Conservation (phyloP, 2,888 invertebrate species). For the Drosophila robusta region DNA sequence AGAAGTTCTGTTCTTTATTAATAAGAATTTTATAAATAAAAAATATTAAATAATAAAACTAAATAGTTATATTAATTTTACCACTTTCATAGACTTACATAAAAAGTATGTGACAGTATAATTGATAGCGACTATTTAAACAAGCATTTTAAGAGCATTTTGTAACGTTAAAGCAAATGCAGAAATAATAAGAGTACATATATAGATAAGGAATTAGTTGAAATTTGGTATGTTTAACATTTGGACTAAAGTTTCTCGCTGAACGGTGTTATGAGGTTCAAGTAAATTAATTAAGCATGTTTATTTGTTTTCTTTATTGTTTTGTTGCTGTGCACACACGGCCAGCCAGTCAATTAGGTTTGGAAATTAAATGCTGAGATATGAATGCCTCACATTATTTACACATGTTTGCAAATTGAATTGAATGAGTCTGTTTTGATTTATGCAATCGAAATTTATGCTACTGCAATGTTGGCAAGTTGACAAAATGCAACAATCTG, state of each 20-base stretch:
- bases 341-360: constrained; percentile 39
- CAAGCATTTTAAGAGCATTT: too few species aligned
- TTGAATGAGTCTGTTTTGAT: constrained; percentile 54
- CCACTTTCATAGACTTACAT: too few species aligned
- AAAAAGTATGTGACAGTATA: too few species aligned
- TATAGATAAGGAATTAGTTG: neutral
- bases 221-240: neutral
- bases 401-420: constrained; percentile 58
- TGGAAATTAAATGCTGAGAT: constrained; percentile 25
- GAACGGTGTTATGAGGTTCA: constrained; percentile 25
- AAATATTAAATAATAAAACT: too few species aligned
- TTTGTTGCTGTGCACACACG: neutral
- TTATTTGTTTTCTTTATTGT: constrained; percentile 33
- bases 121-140: too few species aligned
- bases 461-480: neutral
- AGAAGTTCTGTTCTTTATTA: too few species aligned
- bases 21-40: too few species aligned
- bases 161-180: too few species aligned
- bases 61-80: too few species aligned
- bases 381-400: constrained; percentile 46
- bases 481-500: constrained; percentile 57
- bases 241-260: constrained; percentile 9
- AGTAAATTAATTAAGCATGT: constrained; percentile 56
- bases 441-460: constrained; percentile 15
- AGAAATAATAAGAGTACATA: too few species aligned